Evolutionary conservation across 2,888 invertebrate genomes (phyloP).

Genomic region (Lapara coniferarum): DNA sequence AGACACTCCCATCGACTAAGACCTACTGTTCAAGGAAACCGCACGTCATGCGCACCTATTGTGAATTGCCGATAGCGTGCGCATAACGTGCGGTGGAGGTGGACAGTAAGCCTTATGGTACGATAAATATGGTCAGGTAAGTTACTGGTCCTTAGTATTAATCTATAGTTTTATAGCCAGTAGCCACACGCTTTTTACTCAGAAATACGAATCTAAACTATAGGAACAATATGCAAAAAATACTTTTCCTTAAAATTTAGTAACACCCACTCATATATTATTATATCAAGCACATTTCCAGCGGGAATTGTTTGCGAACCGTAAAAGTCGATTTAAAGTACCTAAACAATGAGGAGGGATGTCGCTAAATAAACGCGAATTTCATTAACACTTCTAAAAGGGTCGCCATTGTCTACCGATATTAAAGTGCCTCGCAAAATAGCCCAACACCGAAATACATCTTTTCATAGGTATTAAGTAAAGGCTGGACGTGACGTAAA

Average conservation of each 20-base stretch:
- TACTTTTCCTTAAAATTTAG: not conserved
- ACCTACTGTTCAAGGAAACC: no score
- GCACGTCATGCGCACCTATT: no score
- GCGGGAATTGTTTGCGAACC: slow-evolving; percentile 21
- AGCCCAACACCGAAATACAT: slow-evolving; percentile 25
- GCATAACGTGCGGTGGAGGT: no score
- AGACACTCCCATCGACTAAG: no score
- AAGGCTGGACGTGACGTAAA: not conserved
- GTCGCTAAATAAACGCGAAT: slow-evolving; percentile 41
- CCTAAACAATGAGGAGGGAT: slow-evolving; percentile 42
- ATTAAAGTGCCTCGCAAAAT: slow-evolving; percentile 21
- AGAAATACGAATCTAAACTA: not conserved
- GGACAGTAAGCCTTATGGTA: no score
- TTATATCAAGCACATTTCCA: not conserved
- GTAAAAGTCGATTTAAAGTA: slow-evolving; percentile 43
- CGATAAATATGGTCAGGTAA: no score
- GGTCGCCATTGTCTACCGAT: slow-evolving; percentile 38
- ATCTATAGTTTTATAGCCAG: no score
- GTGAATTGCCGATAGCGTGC: no score
- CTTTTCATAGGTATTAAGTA: slow-evolving; percentile 1
- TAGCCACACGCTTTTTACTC: not conserved
- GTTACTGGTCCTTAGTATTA: no score
- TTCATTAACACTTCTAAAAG: slow-evolving; percentile 33
- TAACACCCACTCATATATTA: not conserved
- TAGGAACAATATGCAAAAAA: not conserved